A percentile compares a stretch with the other conserved stretches of the same genome.
phyloP scores from a whole-genome alignment of 2,113 vertebrate genomes.

The Pelmatolapia mariae region DNA sequence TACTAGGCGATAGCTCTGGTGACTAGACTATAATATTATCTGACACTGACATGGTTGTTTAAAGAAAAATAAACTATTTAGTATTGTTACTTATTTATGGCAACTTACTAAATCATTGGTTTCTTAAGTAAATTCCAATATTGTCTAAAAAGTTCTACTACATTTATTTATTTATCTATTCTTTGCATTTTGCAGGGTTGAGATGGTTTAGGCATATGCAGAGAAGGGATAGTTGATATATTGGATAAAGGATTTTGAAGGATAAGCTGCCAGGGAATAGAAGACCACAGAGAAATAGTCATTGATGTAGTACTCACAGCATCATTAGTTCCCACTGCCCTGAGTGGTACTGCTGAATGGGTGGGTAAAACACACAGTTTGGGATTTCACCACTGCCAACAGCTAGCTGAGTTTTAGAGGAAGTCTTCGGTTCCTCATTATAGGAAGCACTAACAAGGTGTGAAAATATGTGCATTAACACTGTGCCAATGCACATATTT shows the following conservation, averaged over 20 bases:
- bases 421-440: neutral
- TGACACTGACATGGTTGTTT: neutral
- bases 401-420: neutral
- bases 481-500: neutral
- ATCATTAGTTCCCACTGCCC: neutral
- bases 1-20: neutral
- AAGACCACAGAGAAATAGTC: neutral
- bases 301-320: neutral
- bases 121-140: neutral
- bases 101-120: neutral
- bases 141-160: neutral
- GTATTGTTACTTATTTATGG: too few relatives aligned
- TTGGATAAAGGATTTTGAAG: neutral
- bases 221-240: neutral
- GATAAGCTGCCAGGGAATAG: neutral
- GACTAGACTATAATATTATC: fast-evolving
- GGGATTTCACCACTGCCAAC: neutral
- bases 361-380: neutral
- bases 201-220: neutral
- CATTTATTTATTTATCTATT: neutral
- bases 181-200: neutral
- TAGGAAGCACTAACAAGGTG: neutral
- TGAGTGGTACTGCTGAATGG: neutral
- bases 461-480: neutral
- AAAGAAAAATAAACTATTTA: neutral